These are phyloP conservation scores for Eristalis arbustorum DNA, from an alignment of 2,888 invertebrate species.

Conservation along the genomic window DNA sequence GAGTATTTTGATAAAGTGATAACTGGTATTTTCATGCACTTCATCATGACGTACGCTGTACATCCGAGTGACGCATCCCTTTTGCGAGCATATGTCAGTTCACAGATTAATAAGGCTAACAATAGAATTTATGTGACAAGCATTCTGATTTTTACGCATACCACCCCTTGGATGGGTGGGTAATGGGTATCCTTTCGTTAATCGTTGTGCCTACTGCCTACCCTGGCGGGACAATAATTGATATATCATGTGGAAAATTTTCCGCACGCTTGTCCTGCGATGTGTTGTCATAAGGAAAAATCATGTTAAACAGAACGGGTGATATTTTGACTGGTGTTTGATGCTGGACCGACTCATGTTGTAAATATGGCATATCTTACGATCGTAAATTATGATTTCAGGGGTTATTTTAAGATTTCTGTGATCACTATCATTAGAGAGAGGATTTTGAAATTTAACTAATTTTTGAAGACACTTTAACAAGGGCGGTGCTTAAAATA, in stretches of 20 bases:
- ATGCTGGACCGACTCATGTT: neutral
- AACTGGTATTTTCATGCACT: constrained; percentile 26
- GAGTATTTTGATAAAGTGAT: constrained; percentile 25
- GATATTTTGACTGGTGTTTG: neutral
- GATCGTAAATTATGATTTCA: neutral
- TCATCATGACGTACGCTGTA: neutral
- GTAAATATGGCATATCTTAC: neutral
- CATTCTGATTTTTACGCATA: constrained; percentile 41
- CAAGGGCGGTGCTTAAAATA: too few relatives aligned
- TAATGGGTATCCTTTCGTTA: neutral
- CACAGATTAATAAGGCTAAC: constrained; percentile 40
- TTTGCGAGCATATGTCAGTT: constrained; percentile 40
- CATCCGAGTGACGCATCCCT: constrained; percentile 4
- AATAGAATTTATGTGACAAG: constrained; percentile 41
- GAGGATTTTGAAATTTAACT: too few relatives aligned
- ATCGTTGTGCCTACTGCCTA: too few relatives aligned
- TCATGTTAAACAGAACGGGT: neutral
- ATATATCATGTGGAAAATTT: constrained; percentile 60
- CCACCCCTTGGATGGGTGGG: constrained; percentile 17
- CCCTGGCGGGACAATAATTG: constrained; percentile 47
- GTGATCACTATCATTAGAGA: too few relatives aligned
- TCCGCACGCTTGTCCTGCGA: constrained; percentile 27
- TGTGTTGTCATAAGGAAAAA: neutral
- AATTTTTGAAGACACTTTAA: too few relatives aligned
- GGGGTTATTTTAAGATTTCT: neutral